Conservation (phyloP, 2,797 vertebrate genomes). For the Poecilia picta region DNA sequence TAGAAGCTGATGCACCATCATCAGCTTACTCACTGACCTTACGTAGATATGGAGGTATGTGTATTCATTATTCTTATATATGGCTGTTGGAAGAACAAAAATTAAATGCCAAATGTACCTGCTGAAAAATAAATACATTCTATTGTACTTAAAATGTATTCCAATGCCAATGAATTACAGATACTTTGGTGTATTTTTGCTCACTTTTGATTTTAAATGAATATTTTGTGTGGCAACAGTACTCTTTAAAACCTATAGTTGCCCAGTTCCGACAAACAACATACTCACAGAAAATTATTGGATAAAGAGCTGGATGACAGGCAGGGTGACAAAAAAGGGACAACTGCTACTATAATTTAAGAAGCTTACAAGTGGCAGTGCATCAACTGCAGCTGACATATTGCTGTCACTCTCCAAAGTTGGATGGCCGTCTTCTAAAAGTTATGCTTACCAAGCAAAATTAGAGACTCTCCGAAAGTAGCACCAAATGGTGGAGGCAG, state of each 20-base stretch:
- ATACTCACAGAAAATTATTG: conserved; percentile 15
- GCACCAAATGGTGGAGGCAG: background rate
- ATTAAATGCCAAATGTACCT: background rate
- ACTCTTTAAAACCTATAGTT: background rate
- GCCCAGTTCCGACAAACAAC: background rate
- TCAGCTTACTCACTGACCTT: background rate
- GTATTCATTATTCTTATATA: background rate
- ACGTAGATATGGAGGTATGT: background rate
- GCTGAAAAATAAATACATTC: background rate
- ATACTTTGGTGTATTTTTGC: background rate
- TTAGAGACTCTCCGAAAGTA: background rate
- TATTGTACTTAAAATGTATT: background rate
- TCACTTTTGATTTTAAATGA: background rate
- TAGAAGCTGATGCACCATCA: background rate
- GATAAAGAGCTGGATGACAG: conserved; percentile 29
- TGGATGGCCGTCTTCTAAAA: background rate
- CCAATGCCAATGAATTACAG: background rate
- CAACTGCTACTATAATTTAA: conserved; percentile 47
- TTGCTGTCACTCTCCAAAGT: conserved; percentile 17
- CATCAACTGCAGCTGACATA: conserved; percentile 36
- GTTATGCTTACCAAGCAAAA: background rate
- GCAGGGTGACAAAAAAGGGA: conserved; percentile 12
- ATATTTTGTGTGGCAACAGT: background rate
- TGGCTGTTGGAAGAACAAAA: background rate
- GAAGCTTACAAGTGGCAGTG: conserved; percentile 35